Evolutionary conservation across 1,140 invertebrate species (phyloP).

Genomic region (Idris sp.): DNA sequence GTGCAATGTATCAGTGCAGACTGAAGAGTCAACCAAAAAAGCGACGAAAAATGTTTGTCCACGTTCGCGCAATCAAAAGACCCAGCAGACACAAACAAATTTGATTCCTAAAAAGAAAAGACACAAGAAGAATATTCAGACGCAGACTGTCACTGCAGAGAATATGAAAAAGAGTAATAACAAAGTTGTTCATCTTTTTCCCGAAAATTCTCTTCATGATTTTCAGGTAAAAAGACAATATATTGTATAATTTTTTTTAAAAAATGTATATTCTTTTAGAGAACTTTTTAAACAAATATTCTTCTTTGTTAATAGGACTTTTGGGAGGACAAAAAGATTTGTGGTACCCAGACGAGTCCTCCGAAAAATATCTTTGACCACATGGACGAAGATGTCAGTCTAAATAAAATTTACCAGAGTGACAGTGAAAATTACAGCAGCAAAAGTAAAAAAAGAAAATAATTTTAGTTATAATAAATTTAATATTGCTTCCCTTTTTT

Average conservation of each 20-base stretch:
- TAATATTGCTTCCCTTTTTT: too few relatives aligned
- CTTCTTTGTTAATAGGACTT: constrained; percentile 65
- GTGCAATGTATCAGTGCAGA: constrained; percentile 71
- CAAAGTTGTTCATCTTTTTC: constrained; percentile 73
- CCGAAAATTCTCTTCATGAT: constrained; percentile 71
- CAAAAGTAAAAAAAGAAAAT: constrained; percentile 24
- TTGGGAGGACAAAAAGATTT: constrained; percentile 75
- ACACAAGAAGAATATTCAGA: constrained; percentile 74
- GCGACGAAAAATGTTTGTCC: constrained; percentile 62
- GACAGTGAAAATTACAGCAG: constrained; percentile 35
- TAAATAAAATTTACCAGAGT: constrained; percentile 69
- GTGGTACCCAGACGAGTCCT: constrained; percentile 76
- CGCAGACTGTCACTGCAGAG: constrained; percentile 74
- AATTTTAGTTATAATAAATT: too few relatives aligned
- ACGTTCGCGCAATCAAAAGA: constrained; percentile 63
- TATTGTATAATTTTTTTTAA: too few relatives aligned
- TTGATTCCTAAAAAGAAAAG: constrained; percentile 65
- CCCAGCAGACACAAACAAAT: constrained; percentile 78
- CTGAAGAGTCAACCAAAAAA: constrained; percentile 71
- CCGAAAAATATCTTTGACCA: constrained; percentile 71
- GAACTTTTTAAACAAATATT: neutral
- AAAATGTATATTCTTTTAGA: neutral
- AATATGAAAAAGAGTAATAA: constrained; percentile 66
- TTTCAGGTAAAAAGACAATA: constrained; percentile 68
- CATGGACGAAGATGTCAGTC: constrained; percentile 71